These are phyloP conservation scores for Pogona vitticeps DNA, from an alignment of 2,113 vertebrate genomes.

Conservation along the genomic window DNA sequence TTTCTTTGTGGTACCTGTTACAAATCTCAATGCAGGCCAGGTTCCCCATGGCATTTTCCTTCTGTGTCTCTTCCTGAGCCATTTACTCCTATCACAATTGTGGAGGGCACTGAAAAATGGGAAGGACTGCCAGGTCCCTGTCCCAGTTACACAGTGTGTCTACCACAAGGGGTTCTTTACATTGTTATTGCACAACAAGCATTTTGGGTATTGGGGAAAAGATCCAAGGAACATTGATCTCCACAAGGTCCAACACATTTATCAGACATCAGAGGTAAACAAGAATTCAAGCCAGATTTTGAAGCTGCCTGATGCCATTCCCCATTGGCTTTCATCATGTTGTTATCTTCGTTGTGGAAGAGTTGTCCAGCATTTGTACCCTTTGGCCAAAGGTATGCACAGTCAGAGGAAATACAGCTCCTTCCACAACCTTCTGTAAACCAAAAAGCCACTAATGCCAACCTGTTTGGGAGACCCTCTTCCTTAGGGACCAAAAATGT, in stretches of 20 bases:
- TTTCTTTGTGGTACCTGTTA: background rate
- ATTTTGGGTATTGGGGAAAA: background rate
- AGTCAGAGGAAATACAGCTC: background rate
- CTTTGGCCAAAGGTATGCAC: background rate
- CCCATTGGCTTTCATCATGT: background rate
- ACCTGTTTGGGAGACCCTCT: no score
- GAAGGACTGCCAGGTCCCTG: background rate
- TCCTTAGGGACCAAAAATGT: no score
- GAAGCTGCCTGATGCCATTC: background rate
- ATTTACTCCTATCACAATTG: background rate
- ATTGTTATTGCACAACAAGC: background rate
- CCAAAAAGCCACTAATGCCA: no score
- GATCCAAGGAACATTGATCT: background rate
- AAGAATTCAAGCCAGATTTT: background rate
- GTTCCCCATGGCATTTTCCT: background rate
- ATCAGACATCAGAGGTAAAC: background rate
- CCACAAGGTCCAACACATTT: no score
- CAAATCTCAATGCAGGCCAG: background rate
- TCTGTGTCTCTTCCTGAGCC: background rate
- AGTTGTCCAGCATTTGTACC: conserved; percentile 26
- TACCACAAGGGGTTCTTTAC: no score
- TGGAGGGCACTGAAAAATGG: background rate
- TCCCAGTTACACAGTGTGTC: background rate
- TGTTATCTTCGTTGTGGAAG: background rate
- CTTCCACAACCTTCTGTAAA: background rate